Conservation (phyloP, 2,888 invertebrate species). For the Aromia moschata region DNA sequence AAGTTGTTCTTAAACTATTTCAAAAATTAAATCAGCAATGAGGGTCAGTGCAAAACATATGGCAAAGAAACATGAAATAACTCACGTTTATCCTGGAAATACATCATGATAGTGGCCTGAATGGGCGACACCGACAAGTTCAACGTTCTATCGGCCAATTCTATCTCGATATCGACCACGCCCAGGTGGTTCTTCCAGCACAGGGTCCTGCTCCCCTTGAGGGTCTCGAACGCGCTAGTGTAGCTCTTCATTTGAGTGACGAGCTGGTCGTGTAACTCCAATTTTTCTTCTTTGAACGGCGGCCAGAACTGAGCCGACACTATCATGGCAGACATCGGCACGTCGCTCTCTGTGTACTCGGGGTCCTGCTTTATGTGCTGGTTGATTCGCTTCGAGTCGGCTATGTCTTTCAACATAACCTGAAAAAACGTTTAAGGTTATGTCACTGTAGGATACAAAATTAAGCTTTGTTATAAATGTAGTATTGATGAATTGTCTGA, state of each 20-base stretch:
- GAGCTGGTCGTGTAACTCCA: conserved; percentile 84
- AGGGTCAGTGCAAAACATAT: no score
- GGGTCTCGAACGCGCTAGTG: conserved; percentile 88
- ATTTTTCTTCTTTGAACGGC: conserved; percentile 91
- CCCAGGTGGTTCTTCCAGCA: conserved; percentile 96
- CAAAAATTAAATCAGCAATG: no score
- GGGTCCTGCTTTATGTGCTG: conserved; percentile 81
- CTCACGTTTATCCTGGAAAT: conserved; percentile 87
- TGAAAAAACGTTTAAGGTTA: conserved; percentile 67
- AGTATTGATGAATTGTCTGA: no score
- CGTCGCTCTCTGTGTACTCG: conserved; percentile 63
- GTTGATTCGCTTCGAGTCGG: conserved; percentile 94
- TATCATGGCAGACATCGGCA: conserved; percentile 84
- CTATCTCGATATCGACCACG: conserved; percentile 88
- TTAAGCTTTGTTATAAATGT: not conserved
- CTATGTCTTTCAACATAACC: conserved; percentile 93
- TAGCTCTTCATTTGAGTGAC: conserved; percentile 84
- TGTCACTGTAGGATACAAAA: no score
- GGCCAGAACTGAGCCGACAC: conserved; percentile 99
- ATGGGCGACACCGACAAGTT: conserved; percentile 90
- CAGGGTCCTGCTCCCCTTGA: conserved; percentile 91
- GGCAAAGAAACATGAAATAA: conserved; percentile 40
- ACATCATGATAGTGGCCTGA: conserved; percentile 92
- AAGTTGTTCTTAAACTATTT: no score
- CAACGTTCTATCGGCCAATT: conserved; percentile 78